Conservation (phyloP, 2,113 vertebrate genomes). For the Rhinolophus sinicus region DNA sequence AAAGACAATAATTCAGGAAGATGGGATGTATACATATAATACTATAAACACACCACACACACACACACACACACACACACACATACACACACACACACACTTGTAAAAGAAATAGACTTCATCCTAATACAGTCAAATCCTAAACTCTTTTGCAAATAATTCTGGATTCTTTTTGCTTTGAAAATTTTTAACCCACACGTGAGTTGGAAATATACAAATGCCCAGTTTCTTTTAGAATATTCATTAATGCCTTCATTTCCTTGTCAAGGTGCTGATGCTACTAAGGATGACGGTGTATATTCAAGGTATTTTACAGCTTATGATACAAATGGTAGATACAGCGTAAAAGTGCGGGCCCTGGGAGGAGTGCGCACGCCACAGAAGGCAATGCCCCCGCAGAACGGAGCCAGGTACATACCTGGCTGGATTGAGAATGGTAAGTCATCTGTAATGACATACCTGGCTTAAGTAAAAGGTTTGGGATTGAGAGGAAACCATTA, state of each 20-base stretch:
- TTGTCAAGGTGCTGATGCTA: slow-evolving; percentile 82
- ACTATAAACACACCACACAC: background rate
- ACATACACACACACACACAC: background rate
- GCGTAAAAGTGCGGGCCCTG: slow-evolving; percentile 80
- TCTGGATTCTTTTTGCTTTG: background rate
- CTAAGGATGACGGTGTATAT: slow-evolving; percentile 83
- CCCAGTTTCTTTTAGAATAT: background rate
- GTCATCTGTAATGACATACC: background rate
- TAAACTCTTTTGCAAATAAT: background rate
- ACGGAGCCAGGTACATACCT: slow-evolving; percentile 76
- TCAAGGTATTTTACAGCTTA: slow-evolving; percentile 83
- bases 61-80: background rate
- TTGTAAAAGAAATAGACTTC: background rate
- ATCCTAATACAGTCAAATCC: background rate
- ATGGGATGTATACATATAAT: background rate
- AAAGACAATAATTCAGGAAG: background rate
- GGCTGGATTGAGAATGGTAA: slow-evolving; percentile 83
- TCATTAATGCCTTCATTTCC: slow-evolving; percentile 43
- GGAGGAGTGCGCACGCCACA: slow-evolving; percentile 40
- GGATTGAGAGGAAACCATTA: background rate
- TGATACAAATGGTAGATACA: slow-evolving; percentile 77
- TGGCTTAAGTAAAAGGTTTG: background rate
- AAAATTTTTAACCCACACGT: background rate
- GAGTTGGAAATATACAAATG: background rate
- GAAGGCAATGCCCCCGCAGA: background rate